A percentile compares a stretch with the other conserved stretches of the same genome.
These are phyloP conservation scores for Periphyllus acericola DNA, from an alignment of 2,888 invertebrate species.

Conservation along the genomic window DNA sequence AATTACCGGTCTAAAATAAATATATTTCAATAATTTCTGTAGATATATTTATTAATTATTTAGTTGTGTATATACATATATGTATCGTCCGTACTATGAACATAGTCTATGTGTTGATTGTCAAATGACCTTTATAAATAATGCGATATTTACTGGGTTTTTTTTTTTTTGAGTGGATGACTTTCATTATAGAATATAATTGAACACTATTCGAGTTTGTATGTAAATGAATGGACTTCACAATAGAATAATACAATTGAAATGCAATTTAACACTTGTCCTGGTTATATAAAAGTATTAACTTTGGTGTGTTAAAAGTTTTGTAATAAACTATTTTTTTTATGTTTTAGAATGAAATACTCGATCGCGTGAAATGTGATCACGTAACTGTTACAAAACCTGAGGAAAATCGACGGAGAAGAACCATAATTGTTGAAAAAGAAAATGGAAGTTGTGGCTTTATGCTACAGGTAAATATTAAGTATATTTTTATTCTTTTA, in stretches of 20 bases:
- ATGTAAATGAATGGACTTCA: neutral
- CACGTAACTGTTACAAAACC: slow-evolving; percentile 77
- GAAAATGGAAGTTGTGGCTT: slow-evolving; percentile 92
- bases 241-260: neutral
- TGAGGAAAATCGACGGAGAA: slow-evolving; percentile 85
- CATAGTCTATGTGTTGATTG: neutral
- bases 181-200: neutral
- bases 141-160: too few species aligned
- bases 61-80: neutral
- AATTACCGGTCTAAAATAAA: neutral
- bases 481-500: neutral
- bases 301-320: neutral
- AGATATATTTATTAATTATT: neutral
- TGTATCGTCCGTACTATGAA: neutral
- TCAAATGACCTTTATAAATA: neutral
- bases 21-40: neutral
- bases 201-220: neutral
- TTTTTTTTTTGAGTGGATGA: too few species aligned
- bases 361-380: slow-evolving; percentile 80
- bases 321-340: neutral
- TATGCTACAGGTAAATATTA: slow-evolving; percentile 78
- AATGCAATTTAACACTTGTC: neutral
- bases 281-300: neutral
- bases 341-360: slow-evolving; percentile 70
- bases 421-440: slow-evolving; percentile 92